Evolutionary conservation across 1,140 invertebrate genomes (phyloP), one percentile per base, ranked within the genome.

Genomic region (Drosophila chauvacae): DNA sequence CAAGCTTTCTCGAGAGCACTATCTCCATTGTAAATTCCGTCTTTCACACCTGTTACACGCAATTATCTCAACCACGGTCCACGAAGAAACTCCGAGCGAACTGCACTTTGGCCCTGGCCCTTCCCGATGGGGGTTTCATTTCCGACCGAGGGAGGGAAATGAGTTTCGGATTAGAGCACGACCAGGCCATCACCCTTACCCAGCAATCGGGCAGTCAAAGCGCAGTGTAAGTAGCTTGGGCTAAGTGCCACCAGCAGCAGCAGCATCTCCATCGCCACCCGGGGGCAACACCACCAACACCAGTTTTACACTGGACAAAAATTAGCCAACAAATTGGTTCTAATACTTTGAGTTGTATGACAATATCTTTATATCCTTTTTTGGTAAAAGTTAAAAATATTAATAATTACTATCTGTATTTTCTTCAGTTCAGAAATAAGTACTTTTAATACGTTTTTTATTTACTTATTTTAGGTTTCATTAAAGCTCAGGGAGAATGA

Each of bases 11-110:
- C 53, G 30, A 78, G 41, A 71, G 73, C 79, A 81, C 73, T 81
- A 77, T 81, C 78, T 75, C 74, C 74, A 90, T 91, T 85, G 74
- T 90, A 91, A 87, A 91, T 91, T 91, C 87, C 59, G 83, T 84
- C 83, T 88, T 91, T 91, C 78, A 84, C 87, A 91, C 87, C 87
- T 91, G 87, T 91, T 91, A 91, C 87, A 91, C 79, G 81, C 83
- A 91, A 87, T 91, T 84, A 81, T 87, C 77, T 77, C 64, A 61
- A 75, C 70, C 72, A 60, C 82, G 84, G 68, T 70, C 63, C 75
- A 66, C 58, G 72, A 90, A 77, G 71, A 75, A 90, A 88, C 66
- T 88, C 73, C 80, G 64, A 58, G 63, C 69, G 62, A 68, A 62
- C 78, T 74, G 78, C 70, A 81, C 65, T 82, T 76, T 81, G 58